Evolutionary conservation across 1,140 invertebrate genomes (phyloP).

Genomic region (Scaptodrosophila lebanonensis): DNA sequence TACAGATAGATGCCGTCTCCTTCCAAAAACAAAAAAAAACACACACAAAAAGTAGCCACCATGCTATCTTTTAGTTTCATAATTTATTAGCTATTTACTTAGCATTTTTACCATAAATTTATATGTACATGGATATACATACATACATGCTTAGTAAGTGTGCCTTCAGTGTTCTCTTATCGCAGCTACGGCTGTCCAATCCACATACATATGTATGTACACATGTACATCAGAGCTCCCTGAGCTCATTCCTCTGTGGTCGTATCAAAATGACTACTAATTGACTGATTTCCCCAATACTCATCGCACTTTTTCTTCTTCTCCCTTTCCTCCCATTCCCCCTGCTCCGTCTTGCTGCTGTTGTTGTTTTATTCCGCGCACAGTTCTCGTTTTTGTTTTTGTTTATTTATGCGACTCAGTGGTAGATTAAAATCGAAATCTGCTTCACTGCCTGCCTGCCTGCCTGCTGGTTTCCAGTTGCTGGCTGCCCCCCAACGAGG

Average conservation of each 20-base stretch:
- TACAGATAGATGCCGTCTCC: no score
- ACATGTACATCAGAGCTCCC: no score
- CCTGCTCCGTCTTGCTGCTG: no score
- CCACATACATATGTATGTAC: no score
- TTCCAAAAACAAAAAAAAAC: background rate
- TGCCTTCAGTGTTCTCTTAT: slow-evolving; percentile 29
- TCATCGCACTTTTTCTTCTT: background rate
- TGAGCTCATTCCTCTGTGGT: slow-evolving; percentile 11
- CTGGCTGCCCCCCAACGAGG: no score
- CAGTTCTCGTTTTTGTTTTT: slow-evolving; percentile 48
- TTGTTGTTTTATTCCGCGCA: no score
- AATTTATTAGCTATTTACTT: slow-evolving; percentile 65
- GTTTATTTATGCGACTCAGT: slow-evolving; percentile 60
- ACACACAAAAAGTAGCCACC: slow-evolving; percentile 6
- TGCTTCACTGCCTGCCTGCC: no score
- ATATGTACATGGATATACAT: no score
- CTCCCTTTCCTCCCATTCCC: slow-evolving; percentile 7
- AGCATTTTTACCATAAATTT: slow-evolving; percentile 62
- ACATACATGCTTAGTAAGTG: no score
- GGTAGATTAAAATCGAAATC: slow-evolving; percentile 66
- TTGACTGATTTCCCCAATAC: slow-evolving; percentile 51
- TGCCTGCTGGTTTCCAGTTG: background rate
- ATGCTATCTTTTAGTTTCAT: slow-evolving; percentile 12
- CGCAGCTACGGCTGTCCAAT: background rate
- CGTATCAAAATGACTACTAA: slow-evolving; percentile 64